A percentile compares a stretch with the other conserved stretches of the same genome.
These are phyloP conservation scores for Cyanistes caeruleus DNA, from an alignment of 2,113 vertebrate genomes.

Conservation along the genomic window DNA sequence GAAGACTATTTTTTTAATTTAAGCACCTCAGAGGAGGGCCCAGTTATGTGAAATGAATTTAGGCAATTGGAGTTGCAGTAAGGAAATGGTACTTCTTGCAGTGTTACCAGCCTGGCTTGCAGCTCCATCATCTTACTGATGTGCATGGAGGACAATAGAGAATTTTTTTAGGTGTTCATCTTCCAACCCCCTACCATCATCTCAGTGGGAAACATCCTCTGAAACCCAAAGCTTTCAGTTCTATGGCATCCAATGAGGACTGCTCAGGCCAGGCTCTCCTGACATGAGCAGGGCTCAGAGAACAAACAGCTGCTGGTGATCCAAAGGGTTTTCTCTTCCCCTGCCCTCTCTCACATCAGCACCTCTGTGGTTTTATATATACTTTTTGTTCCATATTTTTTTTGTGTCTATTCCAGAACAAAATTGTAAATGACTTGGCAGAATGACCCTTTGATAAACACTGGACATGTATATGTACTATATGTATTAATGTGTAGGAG, in stretches of 20 bases:
- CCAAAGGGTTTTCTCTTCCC: neutral
- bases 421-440: conserved; percentile 57
- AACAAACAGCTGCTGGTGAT: neutral
- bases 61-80: neutral
- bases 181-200: neutral
- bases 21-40: neutral
- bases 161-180: neutral
- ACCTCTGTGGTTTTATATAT: conserved; percentile 51
- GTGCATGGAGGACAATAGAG: neutral
- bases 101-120: neutral
- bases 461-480: conserved; percentile 70
- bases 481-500: conserved; percentile 76
- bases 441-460: conserved; percentile 71
- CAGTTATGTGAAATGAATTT: neutral
- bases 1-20: neutral
- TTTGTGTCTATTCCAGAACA: conserved; percentile 61
- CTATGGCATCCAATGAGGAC: neutral
- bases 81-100: neutral
- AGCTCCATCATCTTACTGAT: neutral
- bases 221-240: neutral
- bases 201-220: neutral
- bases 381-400: conserved; percentile 9
- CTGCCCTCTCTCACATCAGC: conserved; percentile 35
- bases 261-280: neutral
- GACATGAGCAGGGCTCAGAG: neutral